phyloP scores from a whole-genome alignment of 2,113 vertebrate species.

The Melanotaenia duboulayi region DNA sequence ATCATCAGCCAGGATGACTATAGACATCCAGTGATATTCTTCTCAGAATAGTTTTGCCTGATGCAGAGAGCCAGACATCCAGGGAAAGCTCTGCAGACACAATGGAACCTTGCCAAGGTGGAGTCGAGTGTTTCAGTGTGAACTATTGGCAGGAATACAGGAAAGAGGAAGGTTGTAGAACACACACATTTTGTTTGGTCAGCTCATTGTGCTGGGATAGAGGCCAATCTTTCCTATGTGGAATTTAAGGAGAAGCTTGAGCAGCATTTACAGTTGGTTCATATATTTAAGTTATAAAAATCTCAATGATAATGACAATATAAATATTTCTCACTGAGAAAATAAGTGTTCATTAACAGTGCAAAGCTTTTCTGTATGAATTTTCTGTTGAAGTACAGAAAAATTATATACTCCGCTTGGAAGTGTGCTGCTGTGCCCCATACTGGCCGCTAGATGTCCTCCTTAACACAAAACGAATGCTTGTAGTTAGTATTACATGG shows the following conservation, averaged over 20 bases:
- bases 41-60: slow-evolving; percentile 48
- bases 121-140: slow-evolving; percentile 40
- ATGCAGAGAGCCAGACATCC: slow-evolving; percentile 48
- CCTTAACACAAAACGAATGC: not conserved
- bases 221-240: slow-evolving; percentile 39
- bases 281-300: not conserved
- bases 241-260: slow-evolving; percentile 37
- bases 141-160: slow-evolving; percentile 52
- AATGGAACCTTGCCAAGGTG: slow-evolving; percentile 58
- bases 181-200: slow-evolving; percentile 62
- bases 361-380: not conserved
- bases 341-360: not conserved
- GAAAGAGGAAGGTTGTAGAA: slow-evolving; percentile 40
- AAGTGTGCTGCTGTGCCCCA: not conserved
- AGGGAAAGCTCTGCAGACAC: slow-evolving; percentile 57
- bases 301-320: too few relatives aligned
- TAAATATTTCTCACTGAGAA: too few relatives aligned
- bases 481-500: too few relatives aligned
- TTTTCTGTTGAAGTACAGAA: not conserved
- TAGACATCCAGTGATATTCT: slow-evolving; percentile 54
- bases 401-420: not conserved
- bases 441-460: slow-evolving; percentile 41
- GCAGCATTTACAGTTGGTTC: slow-evolving; percentile 1
- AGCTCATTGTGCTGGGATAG: slow-evolving; percentile 27
- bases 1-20: slow-evolving; percentile 51